Base-by-base conservation (phyloP, 2,888 invertebrate species). In the Gari tellinella region DNA sequence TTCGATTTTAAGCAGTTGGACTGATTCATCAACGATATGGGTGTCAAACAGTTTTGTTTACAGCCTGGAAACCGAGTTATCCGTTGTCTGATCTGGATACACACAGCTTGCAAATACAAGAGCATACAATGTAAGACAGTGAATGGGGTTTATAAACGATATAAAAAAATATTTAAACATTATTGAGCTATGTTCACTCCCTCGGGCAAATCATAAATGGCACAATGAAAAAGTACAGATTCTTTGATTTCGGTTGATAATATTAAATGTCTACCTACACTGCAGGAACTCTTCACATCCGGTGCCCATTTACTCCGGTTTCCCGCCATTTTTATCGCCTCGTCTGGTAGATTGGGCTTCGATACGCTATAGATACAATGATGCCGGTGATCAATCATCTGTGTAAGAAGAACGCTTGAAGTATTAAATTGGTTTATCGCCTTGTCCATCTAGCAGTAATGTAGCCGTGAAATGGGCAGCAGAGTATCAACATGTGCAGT, bases 361-460 rank as follows among this genome's bases (percentile, higher is more conserved):
- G 74, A 74, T 74, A 68, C 64, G 68, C 63, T 64, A 31, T 67
- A 67, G 61, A 40, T 68, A 68, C 74, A 63, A 52, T 56, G 68
- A 68, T 74, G 65, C 68, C 68, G 68, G 68, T 45, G 51, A 74
- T 74, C 68, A 64, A 68, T 74, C 68, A 74, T 49, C 53, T 21
- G 40, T 26, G 64, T 40, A 57, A 25, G 48, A 57, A 48, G 61
- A 46, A 51, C 61, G 68, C 61, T 74, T 74, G 65, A 37, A 60
- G 51, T 40, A 26, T 49, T 38, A 56, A 68, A 65, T 74, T 68
- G 61, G 56, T 65, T 68, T 68, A 74, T 74, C 74, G 56, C 60
- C 38, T 19, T 51, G 68, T 68, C 61, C 61, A 73, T 73, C 68
- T 26, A 55, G 43, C 17, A 21, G 48, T 48, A 62, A 37, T 25